A percentile compares a stretch with the other conserved stretches of the same genome.
Conservation (phyloP, 2,113 vertebrate species). For the Mystacornis crossleyi region DNA sequence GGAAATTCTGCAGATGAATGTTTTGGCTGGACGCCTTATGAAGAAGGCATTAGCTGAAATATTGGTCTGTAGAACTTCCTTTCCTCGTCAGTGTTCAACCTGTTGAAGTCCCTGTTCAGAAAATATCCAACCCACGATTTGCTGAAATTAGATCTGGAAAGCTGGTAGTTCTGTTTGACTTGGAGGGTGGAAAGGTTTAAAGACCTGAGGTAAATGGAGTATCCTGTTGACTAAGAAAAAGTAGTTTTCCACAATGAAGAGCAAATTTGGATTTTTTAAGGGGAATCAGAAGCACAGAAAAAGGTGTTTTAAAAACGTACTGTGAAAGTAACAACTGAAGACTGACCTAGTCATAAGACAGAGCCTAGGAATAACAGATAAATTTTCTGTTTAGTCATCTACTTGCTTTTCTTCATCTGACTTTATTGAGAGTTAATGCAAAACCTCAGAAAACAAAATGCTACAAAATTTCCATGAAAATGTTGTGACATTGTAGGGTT, state of each 20-base stretch:
- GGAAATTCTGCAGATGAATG: conserved; percentile 44
- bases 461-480: neutral
- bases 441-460: neutral
- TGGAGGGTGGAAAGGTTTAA: neutral
- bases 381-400: neutral
- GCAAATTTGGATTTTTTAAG: neutral
- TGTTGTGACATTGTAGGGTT: neutral
- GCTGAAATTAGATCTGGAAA: neutral
- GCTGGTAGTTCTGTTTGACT: neutral
- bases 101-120: conserved; percentile 9
- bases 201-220: neutral
- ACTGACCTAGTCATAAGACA: neutral
- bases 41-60: conserved; percentile 50
- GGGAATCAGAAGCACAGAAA: neutral
- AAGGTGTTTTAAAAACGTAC: neutral
- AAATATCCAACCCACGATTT: neutral
- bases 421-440: neutral
- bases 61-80: conserved; percentile 42
- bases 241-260: neutral
- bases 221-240: neutral
- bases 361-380: neutral
- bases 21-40: conserved; percentile 35
- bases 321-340: neutral
- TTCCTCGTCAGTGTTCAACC: conserved; percentile 15
- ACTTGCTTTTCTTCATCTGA: neutral